Evolutionary conservation across 1,140 invertebrate species (phyloP), one percentile per base, ranked within the genome.

Genomic region (Cyphomyrmex costatus): DNA sequence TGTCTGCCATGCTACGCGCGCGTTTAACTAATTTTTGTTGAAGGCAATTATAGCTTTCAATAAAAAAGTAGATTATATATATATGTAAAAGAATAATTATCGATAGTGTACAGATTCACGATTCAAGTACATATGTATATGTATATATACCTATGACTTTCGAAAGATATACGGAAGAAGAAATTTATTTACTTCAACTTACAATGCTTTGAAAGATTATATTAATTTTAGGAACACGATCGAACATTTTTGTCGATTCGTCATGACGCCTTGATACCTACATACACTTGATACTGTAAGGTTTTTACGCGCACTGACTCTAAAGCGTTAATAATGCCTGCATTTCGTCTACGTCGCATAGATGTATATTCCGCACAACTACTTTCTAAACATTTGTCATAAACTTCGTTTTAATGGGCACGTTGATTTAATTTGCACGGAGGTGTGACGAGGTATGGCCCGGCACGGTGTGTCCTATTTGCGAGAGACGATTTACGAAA

Each of bases 361-460:
- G 24, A 42, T 21, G 33, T 53, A 46, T 73, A 58, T 73, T 30
- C 24, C 79, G 19, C 53, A 36, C 36, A 7, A 66, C 24, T 60
- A 74, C 68, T 83, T 83, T 74, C 61, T 73, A 74, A 83, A 61
- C 79, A 61, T 83, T 83, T 46, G 33, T 51, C 66, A 49, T 74
- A 74, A 83, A 74, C 79, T 83, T 73, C 19, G 30, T 82, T 82
- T 73, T 73, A 73, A 82, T 73, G 36, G 53, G 36, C 30, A 33
- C 42, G 82, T 78, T 65, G 82, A 76, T 85, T 76, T 78, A 76
- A 78, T 85, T 78, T 56, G 60, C 82, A 85, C 74, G 73, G 46
- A 85, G 58, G 82, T 78, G 71, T 73, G 74, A 78, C 74, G 33
- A 53, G 19, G 24, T 76, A 30, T 53, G 46, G 51, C 33, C 61